Evolutionary conservation across 2,888 invertebrate genomes (phyloP).

Genomic region (Archips xylosteana): DNA sequence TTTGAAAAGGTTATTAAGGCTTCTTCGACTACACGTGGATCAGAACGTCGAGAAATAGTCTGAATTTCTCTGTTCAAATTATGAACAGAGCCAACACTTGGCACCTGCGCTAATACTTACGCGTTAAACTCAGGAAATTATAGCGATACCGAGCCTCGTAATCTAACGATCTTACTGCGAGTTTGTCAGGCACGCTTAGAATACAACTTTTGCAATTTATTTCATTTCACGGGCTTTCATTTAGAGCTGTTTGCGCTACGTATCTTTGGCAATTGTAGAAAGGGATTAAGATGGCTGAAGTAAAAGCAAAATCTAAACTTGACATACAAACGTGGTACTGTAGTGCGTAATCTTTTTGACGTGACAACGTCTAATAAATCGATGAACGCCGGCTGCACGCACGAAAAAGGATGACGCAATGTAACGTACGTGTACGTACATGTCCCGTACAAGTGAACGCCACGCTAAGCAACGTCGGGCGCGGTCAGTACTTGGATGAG

Average conservation of each 20-base stretch:
- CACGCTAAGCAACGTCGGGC: too few relatives aligned
- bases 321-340: too few relatives aligned
- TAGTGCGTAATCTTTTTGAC: too few relatives aligned
- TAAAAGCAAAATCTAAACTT: too few relatives aligned
- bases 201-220: constrained; percentile 20
- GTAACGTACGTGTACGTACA: too few relatives aligned
- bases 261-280: constrained; percentile 5
- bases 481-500: too few relatives aligned
- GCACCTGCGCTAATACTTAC: constrained; percentile 27
- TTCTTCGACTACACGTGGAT: neutral
- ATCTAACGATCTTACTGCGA: constrained; percentile 27
- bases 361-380: too few relatives aligned
- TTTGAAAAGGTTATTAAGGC: too few relatives aligned
- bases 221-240: constrained; percentile 9
- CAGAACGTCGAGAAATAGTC: neutral
- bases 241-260: neutral
- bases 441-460: too few relatives aligned
- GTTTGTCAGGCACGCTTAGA: constrained; percentile 10
- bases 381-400: too few relatives aligned
- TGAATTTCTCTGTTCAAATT: neutral
- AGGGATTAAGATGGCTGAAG: neutral
- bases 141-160: constrained; percentile 2
- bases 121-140: constrained; percentile 24
- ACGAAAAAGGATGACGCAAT: too few relatives aligned
- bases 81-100: neutral